Evolutionary conservation across 2,797 vertebrate species (phyloP).

Genomic region (Oophaga sylvatica): DNA sequence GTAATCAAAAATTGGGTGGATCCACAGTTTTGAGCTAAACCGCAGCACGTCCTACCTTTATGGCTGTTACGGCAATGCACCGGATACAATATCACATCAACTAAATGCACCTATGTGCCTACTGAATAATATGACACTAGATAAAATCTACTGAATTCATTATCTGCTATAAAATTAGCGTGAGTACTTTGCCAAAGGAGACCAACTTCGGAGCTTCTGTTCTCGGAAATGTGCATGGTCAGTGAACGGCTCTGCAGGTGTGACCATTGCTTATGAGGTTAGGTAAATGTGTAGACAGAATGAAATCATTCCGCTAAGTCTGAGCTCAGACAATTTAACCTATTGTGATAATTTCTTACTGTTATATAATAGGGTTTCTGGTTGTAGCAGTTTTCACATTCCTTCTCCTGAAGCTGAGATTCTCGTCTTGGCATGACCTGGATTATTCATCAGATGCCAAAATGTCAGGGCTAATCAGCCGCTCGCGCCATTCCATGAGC

Average conservation of each 20-base stretch:
- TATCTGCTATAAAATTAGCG: neutral
- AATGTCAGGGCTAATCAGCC: constrained; percentile 5
- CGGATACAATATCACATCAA: neutral
- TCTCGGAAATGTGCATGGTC: neutral
- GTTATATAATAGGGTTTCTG: neutral
- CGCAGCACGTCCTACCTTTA: neutral
- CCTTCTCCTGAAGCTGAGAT: neutral
- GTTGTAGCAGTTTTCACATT: neutral
- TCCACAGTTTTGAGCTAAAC: neutral
- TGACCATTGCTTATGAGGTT: constrained; percentile 3
- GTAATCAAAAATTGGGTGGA: neutral
- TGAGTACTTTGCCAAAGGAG: neutral
- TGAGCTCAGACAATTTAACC: constrained; percentile 31
- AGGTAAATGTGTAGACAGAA: constrained; percentile 36
- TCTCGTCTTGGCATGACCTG: neutral
- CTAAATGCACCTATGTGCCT: neutral
- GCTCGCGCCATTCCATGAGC: neutral
- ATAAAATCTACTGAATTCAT: neutral
- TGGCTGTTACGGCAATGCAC: neutral
- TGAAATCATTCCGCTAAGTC: constrained; percentile 7
- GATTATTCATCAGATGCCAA: constrained; percentile 12
- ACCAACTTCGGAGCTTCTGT: constrained; percentile 7
- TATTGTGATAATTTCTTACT: neutral
- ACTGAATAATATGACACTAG: neutral
- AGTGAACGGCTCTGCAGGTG: constrained; percentile 1